Evolutionary conservation across 2,113 vertebrate genomes (phyloP), one percentile per base, ranked within the genome.

Genomic region (Malurus elegans): DNA sequence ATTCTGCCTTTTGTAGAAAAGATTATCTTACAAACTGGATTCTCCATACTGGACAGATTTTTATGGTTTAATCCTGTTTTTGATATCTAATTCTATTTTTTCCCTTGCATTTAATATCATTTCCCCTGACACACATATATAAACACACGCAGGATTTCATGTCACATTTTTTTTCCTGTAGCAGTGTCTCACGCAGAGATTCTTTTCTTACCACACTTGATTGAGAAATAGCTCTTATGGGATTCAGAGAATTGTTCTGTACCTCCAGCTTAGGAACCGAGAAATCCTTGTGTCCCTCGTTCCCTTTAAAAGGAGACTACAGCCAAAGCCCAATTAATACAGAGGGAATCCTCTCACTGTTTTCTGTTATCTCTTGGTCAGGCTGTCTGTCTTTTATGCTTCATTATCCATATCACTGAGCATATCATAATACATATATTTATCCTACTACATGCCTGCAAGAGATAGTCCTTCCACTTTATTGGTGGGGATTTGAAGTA

Each of bases 1-100:
- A 95, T 95, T 96, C 90, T 95, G 88, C 88, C 90, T 96, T 96
- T 96, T 96, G 93, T 94, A 96, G 90, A 89, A 91, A 92, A 96
- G 90, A 97, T 97, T 97, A 96, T 97, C 93, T 95, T 93, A 91
- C 83, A 95, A 96, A 96, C 95, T 90, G 90, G 95, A 93, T 96
- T 97, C 74, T 97, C 83, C 80, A 93, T 90, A 94, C 78, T 91
- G 94, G 90, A 91, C 86, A 95, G 78, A 93, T 92, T 96, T 97
- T 95, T 97, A 95, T 88, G 67, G 87, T 96, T 96, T 97, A 97
- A 97, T 97, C 89, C 89, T 92, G 83, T 23, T 96, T 94, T 95
- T 96, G 88, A 75, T 94, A 88, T 93, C 83, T 92, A 97, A 93
- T 97, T 97, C 91, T 95, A 60, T 96, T 95, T 94, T 95, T 92